A percentile compares a stretch with the other conserved stretches of the same genome.
Evolutionary conservation across 53 echinoderm and acorn worm genomes (phyloP).

Genomic region (Henricia sp.): DNA sequence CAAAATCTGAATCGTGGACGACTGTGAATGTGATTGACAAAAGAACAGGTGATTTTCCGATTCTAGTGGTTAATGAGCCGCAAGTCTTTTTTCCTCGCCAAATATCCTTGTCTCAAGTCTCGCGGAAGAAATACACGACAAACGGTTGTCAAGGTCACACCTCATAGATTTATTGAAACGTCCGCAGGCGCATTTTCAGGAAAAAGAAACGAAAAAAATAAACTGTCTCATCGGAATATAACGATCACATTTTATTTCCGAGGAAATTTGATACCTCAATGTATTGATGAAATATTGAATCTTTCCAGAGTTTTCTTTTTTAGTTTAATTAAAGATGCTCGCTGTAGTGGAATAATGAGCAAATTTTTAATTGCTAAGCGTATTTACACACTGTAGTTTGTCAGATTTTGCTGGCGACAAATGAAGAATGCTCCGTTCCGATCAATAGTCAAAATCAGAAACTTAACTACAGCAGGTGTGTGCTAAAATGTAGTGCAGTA

Average conservation of each 20-base stretch:
- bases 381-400: too few species aligned
- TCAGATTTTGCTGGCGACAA: too few species aligned
- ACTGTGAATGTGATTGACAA: slow-evolving; percentile 38
- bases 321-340: slow-evolving; percentile 21
- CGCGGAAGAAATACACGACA: slow-evolving; percentile 49
- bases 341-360: too few species aligned
- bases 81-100: slow-evolving; percentile 16
- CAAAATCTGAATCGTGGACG: background rate
- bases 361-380: too few species aligned
- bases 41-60: slow-evolving; percentile 32
- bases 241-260: slow-evolving; percentile 2
- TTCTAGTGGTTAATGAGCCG: slow-evolving; percentile 32
- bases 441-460: too few species aligned
- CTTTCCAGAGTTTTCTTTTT: slow-evolving; percentile 37
- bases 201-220: background rate
- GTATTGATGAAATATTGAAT: slow-evolving; percentile 23
- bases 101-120: slow-evolving; percentile 43
- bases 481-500: too few species aligned
- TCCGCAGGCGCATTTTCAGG: background rate
- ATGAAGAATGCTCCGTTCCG: too few species aligned
- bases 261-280: slow-evolving; percentile 42
- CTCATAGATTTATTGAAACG: slow-evolving; percentile 28
- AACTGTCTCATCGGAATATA: background rate
- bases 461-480: too few species aligned
- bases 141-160: slow-evolving; percentile 60